A percentile compares a stretch with the other conserved stretches of the same genome.
These are phyloP conservation scores for Coptotermes formosanus DNA, from an alignment of 1,140 invertebrate species.

Conservation along the genomic window DNA sequence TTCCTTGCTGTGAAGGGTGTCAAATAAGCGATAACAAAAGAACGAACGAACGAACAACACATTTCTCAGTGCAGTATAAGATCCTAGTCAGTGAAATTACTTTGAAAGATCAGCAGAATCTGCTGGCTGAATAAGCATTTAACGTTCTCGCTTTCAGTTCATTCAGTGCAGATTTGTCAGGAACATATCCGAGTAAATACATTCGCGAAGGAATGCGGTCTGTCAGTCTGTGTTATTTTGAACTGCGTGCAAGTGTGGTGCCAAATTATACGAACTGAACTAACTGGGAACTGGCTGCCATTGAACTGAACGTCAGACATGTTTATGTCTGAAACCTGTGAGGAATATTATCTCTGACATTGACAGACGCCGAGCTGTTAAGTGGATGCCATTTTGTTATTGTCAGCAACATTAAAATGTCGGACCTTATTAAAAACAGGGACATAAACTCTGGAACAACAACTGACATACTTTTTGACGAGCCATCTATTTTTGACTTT, in stretches of 20 bases:
- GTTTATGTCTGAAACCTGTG: not conserved
- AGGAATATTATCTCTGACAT: not conserved
- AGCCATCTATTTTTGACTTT: no score
- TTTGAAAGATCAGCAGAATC: no score
- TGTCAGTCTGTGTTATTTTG: not conserved
- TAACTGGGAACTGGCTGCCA: not conserved
- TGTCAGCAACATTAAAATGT: not conserved
- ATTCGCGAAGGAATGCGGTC: not conserved
- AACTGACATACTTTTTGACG: no score
- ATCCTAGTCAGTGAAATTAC: no score
- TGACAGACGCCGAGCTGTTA: not conserved
- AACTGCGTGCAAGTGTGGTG: not conserved
- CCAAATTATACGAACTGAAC: not conserved
- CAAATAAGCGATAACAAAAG: no score
- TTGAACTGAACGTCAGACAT: not conserved
- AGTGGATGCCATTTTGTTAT: not conserved
- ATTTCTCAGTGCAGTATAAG: no score
- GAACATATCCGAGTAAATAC: not conserved
- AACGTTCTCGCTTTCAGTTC: not conserved
- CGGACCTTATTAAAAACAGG: not conserved
- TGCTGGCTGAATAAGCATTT: not conserved
- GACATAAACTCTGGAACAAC: not conserved
- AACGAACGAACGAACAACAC: no score
- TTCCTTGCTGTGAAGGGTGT: no score
- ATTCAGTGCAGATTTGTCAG: no score